Percentiles rank a stretch among this genome's conserved stretches.
phyloP scores from a whole-genome alignment of 2,888 invertebrate species.

The Lepidochrysops patricia region DNA sequence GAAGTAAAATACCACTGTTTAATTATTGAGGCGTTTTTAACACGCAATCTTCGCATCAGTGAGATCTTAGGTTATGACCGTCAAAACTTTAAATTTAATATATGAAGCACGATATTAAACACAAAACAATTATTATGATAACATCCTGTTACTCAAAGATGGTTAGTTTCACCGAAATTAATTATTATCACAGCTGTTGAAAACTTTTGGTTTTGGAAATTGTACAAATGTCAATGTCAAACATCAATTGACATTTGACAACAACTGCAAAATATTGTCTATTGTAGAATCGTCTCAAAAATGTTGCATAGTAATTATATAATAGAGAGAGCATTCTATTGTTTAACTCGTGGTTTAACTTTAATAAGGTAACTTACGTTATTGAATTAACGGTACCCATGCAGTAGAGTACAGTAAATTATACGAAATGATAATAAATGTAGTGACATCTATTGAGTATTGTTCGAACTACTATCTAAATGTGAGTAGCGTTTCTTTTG shows the following conservation, averaged over 20 bases:
- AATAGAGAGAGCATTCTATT: no score
- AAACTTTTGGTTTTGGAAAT: not conserved
- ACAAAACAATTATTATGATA: not conserved
- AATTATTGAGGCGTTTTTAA: conserved; percentile 44
- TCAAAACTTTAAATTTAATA: not conserved
- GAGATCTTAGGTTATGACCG: not conserved
- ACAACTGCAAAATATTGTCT: not conserved
- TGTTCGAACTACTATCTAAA: not conserved
- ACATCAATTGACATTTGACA: not conserved
- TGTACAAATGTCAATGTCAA: not conserved
- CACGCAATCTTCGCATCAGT: conserved; percentile 11
- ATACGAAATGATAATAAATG: no score
- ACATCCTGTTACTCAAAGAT: not conserved
- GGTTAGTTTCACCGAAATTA: not conserved
- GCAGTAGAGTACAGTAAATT: no score
- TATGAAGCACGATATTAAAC: not conserved
- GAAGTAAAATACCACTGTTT: conserved; percentile 43
- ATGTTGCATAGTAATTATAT: no score
- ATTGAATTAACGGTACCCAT: no score
- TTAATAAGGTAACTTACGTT: no score
- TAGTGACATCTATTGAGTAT: not conserved
- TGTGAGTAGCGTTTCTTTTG: not conserved
- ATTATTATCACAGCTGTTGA: not conserved
- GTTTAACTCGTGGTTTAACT: no score
- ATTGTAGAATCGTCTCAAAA: not conserved